Percentiles rank a stretch among this genome's conserved stretches.
Evolutionary conservation across 2,797 vertebrate species (phyloP).

Genomic region (Botia kubotai): DNA sequence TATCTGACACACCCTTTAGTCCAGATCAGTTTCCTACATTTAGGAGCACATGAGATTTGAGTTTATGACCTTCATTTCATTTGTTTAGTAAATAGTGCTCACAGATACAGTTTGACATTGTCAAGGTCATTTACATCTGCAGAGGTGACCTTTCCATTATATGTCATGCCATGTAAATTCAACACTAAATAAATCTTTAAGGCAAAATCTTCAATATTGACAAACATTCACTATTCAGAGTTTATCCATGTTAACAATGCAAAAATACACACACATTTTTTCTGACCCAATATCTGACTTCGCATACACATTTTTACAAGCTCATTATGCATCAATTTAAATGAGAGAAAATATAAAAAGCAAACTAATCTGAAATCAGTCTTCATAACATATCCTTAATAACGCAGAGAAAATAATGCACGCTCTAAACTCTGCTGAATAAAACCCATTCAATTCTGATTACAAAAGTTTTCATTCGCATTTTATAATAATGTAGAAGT

Average conservation of each 20-base stretch:
- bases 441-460: not conserved
- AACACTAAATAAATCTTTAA: not conserved
- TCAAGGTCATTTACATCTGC: conserved; percentile 25
- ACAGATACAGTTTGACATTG: not conserved
- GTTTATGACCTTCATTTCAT: not conserved
- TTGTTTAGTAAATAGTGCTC: conserved; percentile 13
- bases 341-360: not conserved
- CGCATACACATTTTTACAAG: not conserved
- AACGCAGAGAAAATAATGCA: not conserved
- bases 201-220: not conserved
- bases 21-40: conserved; percentile 75
- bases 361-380: not conserved
- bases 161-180: not conserved
- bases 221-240: not conserved
- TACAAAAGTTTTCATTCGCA: not conserved
- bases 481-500: not conserved
- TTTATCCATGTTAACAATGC: not conserved
- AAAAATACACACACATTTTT: not conserved
- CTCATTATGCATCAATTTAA: not conserved
- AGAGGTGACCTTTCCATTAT: conserved; percentile 5
- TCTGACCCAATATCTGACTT: not conserved
- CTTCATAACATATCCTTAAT: not conserved
- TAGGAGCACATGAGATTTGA: conserved; percentile 11
- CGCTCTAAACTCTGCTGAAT: not conserved
- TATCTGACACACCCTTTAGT: conserved; percentile 34